Evolutionary conservation across 2,888 invertebrate species (phyloP).

Genomic region (Sinodicranocentrus sp.): DNA sequence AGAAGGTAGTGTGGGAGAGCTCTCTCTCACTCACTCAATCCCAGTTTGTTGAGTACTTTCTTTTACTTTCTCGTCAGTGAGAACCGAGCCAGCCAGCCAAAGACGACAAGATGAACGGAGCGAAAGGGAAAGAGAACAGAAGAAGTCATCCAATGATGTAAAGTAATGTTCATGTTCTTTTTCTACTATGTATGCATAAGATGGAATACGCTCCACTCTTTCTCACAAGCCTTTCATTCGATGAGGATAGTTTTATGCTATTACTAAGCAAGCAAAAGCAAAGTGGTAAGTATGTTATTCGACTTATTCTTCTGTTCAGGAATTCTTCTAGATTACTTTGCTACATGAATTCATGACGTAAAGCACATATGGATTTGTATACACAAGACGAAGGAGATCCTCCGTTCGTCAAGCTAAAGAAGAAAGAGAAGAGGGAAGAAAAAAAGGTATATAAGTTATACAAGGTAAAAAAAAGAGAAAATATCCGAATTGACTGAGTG

Average conservation of each 20-base stretch:
- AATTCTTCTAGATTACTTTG: constrained; percentile 46
- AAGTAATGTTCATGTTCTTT: constrained; percentile 61
- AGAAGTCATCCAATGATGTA: constrained; percentile 65
- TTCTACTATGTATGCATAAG: constrained; percentile 35
- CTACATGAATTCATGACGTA: constrained; percentile 44
- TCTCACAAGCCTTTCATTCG: constrained; percentile 8
- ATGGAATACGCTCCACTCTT: background rate
- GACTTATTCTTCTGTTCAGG: constrained; percentile 43
- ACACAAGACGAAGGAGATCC: background rate
- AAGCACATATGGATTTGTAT: constrained; percentile 40
- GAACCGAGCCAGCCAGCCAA: constrained; percentile 51
- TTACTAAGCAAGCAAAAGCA: constrained; percentile 48
- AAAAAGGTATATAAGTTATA: constrained; percentile 10
- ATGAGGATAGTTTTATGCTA: constrained; percentile 19
- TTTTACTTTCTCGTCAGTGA: constrained; percentile 62
- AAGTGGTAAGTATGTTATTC: constrained; percentile 54
- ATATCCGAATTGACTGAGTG: too few relatives aligned
- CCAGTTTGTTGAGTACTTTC: constrained; percentile 49
- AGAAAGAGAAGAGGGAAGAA: background rate
- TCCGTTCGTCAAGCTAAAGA: too few relatives aligned
- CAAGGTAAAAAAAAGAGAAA: background rate
- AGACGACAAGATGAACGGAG: constrained; percentile 64
- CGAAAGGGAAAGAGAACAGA: constrained; percentile 51
- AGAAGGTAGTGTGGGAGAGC: background rate
- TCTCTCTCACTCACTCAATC: constrained; percentile 14